A percentile compares a stretch with the other conserved stretches of the same genome.
Conservation (phyloP, 2,888 invertebrate species). For the Meloe dianella region DNA sequence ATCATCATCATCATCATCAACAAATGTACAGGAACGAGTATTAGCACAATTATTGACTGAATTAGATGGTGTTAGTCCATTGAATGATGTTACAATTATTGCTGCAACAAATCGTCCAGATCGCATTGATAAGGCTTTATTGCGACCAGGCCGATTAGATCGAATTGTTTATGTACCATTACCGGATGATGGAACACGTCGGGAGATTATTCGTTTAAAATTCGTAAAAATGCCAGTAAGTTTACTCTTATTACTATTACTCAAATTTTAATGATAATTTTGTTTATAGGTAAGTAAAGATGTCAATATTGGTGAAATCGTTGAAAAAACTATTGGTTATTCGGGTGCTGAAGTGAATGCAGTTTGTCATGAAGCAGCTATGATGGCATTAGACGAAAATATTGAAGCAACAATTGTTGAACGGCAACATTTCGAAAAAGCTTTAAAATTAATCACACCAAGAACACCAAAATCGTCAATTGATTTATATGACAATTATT, state of each 20-base stretch:
- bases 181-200: slow-evolving; percentile 80
- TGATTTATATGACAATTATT: slow-evolving; percentile 74
- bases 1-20: slow-evolving; percentile 62
- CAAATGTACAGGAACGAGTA: slow-evolving; percentile 89
- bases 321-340: slow-evolving; percentile 75
- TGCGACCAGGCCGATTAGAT: slow-evolving; percentile 91
- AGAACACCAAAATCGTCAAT: slow-evolving; percentile 76
- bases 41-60: slow-evolving; percentile 92
- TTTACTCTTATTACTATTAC: slow-evolving; percentile 12
- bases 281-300: slow-evolving; percentile 62
- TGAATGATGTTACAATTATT: slow-evolving; percentile 82
- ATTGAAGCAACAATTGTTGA: slow-evolving; percentile 68
- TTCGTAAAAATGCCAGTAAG: slow-evolving; percentile 73
- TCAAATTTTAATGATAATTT: background rate
- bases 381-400: slow-evolving; percentile 81
- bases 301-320: slow-evolving; percentile 71
- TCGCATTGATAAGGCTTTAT: slow-evolving; percentile 88
- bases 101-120: slow-evolving; percentile 98
- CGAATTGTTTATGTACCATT: slow-evolving; percentile 91
- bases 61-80: slow-evolving; percentile 89
- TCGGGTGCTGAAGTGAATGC: slow-evolving; percentile 95
- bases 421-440: slow-evolving; percentile 74
- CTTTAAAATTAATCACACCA: slow-evolving; percentile 75
- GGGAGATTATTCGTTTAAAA: slow-evolving; percentile 82
- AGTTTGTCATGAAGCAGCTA: slow-evolving; percentile 90